Percentiles rank a stretch among this genome's conserved stretches.
Evolutionary conservation across 2,888 invertebrate genomes (phyloP).

Genomic region (Oligia latruncula): DNA sequence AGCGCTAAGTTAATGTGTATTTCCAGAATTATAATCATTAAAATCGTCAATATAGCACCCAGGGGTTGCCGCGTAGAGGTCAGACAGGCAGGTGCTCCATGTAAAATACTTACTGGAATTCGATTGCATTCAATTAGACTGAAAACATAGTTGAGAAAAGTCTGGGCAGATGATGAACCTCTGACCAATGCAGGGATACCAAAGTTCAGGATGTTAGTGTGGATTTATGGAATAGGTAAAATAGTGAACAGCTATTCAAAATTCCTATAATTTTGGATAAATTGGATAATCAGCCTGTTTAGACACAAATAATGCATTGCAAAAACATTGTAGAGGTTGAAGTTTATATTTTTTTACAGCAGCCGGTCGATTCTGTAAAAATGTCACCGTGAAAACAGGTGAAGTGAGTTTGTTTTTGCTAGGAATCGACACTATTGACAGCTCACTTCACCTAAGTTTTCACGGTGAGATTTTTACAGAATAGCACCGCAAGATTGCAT

Average conservation of each 20-base stretch:
- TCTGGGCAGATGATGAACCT: background rate
- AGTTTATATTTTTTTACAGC: background rate
- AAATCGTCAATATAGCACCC: too few species aligned
- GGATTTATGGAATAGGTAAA: background rate
- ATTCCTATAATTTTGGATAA: background rate
- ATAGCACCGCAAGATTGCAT: background rate
- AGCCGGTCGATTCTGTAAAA: too few species aligned
- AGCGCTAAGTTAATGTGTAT: too few species aligned
- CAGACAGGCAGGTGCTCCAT: background rate
- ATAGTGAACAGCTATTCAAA: too few species aligned
- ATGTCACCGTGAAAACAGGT: too few species aligned
- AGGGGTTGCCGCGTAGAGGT: background rate
- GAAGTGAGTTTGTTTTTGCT: too few species aligned
- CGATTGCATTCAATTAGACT: too few species aligned
- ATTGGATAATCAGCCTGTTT: background rate
- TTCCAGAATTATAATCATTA: too few species aligned
- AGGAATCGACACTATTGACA: too few species aligned
- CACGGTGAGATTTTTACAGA: too few species aligned
- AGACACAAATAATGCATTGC: background rate
- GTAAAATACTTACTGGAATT: background rate
- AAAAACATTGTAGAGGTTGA: background rate
- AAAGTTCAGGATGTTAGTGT: background rate
- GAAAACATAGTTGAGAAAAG: background rate
- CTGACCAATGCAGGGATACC: background rate
- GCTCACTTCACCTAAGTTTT: too few species aligned